Conservation (phyloP, 2,797 vertebrate species). For the Mormyrus proboscirostris region DNA sequence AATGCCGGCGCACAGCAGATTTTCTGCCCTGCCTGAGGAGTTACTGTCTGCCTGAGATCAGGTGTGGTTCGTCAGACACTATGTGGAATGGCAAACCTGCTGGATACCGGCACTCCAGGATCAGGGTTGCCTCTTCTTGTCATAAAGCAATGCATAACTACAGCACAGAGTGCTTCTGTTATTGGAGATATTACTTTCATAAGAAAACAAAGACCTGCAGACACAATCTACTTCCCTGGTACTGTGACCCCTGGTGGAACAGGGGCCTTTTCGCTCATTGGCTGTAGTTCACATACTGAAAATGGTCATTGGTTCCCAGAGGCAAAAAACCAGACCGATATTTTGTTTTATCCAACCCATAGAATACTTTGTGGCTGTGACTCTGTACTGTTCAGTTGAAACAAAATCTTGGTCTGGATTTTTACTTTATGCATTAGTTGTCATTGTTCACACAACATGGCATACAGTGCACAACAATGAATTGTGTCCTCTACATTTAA, state of each 20-base stretch:
- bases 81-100: neutral
- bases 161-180: neutral
- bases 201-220: neutral
- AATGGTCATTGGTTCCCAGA: neutral
- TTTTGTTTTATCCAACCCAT: neutral
- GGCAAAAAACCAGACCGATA: neutral
- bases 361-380: neutral
- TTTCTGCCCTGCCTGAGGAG: neutral
- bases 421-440: neutral
- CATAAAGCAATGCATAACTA: neutral
- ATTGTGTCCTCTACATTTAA: neutral
- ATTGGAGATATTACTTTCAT: neutral
- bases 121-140: neutral
- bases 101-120: neutral
- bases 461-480: neutral
- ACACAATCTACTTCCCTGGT: neutral
- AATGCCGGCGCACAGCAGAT: neutral
- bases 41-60: neutral
- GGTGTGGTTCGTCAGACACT: neutral
- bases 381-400: neutral
- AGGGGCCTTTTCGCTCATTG: neutral
- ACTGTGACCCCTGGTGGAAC: neutral
- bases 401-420: neutral
- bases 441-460: neutral
- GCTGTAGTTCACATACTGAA: neutral